Percentiles rank a stretch among this genome's conserved stretches.
Conservation (phyloP, 2,888 invertebrate species). For the Neoitamus cyanurus region DNA sequence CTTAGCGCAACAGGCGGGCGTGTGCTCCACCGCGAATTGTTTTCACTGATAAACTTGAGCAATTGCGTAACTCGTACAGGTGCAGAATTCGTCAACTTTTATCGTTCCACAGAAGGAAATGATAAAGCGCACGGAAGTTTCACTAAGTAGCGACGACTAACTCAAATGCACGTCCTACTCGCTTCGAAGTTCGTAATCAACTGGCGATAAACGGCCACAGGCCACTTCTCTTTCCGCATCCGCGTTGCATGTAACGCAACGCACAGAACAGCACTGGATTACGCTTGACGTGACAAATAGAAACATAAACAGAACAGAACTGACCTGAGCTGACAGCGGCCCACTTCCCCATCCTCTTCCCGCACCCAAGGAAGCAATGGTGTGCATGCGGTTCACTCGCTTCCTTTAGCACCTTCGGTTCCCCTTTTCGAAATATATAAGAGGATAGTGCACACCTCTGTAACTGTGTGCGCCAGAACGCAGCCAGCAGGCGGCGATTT, state of each 20-base stretch:
- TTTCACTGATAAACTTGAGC: background rate
- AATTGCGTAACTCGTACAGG: background rate
- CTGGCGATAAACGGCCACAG: conserved; percentile 55
- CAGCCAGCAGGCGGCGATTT: conserved; percentile 1
- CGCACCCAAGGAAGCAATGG: background rate
- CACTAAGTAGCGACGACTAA: conserved; percentile 6
- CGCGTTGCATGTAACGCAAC: conserved; percentile 48
- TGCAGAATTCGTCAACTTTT: background rate
- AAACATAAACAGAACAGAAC: conserved; percentile 44
- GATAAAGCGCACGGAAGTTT: background rate
- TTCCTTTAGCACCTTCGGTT: background rate
- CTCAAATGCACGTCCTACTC: conserved; percentile 64
- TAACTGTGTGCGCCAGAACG: background rate
- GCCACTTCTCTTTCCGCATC: conserved; percentile 55
- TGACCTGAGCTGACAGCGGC: background rate
- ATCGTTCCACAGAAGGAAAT: conserved; percentile 10
- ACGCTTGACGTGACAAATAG: conserved; percentile 37
- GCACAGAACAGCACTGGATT: conserved; percentile 20
- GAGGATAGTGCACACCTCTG: background rate
- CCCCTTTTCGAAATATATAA: background rate
- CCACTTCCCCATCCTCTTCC: background rate
- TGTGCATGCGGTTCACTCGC: background rate
- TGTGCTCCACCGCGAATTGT: background rate
- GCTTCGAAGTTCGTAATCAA: conserved; percentile 65
- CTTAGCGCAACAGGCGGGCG: conserved; percentile 38